Evolutionary conservation across 53 echinoderm and acorn worm species (phyloP).

Genomic region (Patiria pectinifera): DNA sequence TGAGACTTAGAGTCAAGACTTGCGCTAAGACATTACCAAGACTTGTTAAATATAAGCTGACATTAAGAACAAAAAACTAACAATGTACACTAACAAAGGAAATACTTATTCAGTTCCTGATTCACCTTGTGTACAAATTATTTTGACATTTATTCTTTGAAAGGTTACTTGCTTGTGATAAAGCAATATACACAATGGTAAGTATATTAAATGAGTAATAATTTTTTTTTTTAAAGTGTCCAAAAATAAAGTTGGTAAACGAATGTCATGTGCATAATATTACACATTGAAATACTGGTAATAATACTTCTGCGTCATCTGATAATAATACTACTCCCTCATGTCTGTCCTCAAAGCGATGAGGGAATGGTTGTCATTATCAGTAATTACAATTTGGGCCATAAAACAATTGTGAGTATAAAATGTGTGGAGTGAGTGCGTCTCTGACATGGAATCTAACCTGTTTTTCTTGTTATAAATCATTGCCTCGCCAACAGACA

Average conservation of each 20-base stretch:
- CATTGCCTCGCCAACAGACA: slow-evolving; percentile 46
- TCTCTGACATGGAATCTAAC: background rate
- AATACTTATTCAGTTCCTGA: no score
- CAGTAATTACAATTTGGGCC: background rate
- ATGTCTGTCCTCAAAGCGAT: background rate
- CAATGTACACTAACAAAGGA: no score
- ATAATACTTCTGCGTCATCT: no score
- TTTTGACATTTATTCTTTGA: background rate
- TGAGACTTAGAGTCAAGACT: no score
- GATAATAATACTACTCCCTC: no score
- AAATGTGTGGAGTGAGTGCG: background rate
- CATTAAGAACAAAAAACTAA: no score
- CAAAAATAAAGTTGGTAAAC: background rate
- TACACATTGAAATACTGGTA: no score
- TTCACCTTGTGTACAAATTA: background rate
- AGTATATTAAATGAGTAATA: background rate
- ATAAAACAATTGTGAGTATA: background rate
- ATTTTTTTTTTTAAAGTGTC: background rate
- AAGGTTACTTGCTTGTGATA: background rate
- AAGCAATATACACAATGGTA: background rate
- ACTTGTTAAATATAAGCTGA: no score
- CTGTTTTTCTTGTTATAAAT: slow-evolving; percentile 25
- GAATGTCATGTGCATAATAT: background rate
- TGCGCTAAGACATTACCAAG: no score
- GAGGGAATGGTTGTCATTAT: background rate